Evolutionary conservation across 2,888 invertebrate species (phyloP), one percentile per base, ranked within the genome.

Genomic region (Catonia carolina): DNA sequence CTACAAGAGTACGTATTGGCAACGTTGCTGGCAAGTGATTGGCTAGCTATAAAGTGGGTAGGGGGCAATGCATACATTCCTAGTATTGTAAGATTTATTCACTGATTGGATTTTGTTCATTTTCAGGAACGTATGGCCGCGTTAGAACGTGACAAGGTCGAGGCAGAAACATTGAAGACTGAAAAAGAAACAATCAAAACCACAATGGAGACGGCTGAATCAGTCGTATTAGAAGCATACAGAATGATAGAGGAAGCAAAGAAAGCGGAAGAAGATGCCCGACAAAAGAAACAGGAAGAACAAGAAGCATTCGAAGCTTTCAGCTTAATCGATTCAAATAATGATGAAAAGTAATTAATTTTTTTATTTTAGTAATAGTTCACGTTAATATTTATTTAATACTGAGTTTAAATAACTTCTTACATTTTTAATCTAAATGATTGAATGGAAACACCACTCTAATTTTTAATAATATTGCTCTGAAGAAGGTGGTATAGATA

Each of bases 111-210:
- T n/a, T n/a, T n/a, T n/a, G n/a, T n/a, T n/a, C n/a, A n/a, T n/a
- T n/a, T n/a, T n/a, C 63, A 83, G 66, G 79, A 81, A 23, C 82
- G 84, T 65, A 71, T 91, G 12, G 75, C 78, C 1, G 85, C 86
- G 66, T 71, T 94, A 10, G 81, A 85, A 63, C 80, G 81, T 55
- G 84, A 87, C 61, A 82, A 82, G 64, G 75, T 77, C 55, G 90
- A 90, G 69, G 89, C 90, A n/a, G 88, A 91, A 64, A 75, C 79
- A 35, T 75, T 87, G 1, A 90, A 85, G 69, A 75, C 79, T 53
- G 95, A 95, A 69, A 89, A 86, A 65, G 85, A 87, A 66, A 67
- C 72, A 4, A 68, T 87, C 0, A 92, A 91, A 71, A 80, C 77
- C 63, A 78, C 80, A 59, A 78, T 84, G 1, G 92, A 92, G 72